Evolutionary conservation across 2,113 vertebrate genomes (phyloP).

Genomic region (Brachirus orientalis): DNA sequence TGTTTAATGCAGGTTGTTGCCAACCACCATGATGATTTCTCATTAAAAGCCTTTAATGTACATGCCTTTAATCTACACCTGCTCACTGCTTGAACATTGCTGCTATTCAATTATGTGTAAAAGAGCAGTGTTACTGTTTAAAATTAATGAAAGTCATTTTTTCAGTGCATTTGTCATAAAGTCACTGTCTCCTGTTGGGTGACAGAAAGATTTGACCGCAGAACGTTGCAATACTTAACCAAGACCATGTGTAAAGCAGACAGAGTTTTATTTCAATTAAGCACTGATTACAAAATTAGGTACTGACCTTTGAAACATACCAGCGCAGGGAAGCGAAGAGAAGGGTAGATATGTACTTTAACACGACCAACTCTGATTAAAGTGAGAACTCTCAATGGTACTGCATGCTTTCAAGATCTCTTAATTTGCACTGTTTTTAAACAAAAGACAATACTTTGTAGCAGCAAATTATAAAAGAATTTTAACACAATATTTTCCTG

Average conservation of each 20-base stretch:
- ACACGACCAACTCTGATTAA: slow-evolving; percentile 60
- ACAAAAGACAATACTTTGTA: no score
- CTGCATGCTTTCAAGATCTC: no score
- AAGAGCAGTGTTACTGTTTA: slow-evolving; percentile 30
- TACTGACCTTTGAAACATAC: slow-evolving; percentile 71
- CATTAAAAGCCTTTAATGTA: slow-evolving; percentile 30
- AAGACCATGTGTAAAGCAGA: slow-evolving; percentile 75
- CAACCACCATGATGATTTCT: slow-evolving; percentile 10
- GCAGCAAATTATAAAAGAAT: background rate
- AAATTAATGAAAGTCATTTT: slow-evolving; percentile 7
- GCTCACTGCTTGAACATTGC: slow-evolving; percentile 6
- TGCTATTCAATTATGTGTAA: slow-evolving; percentile 13
- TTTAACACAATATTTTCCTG: background rate
- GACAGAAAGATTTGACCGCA: slow-evolving; percentile 61
- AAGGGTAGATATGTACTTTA: slow-evolving; percentile 52
- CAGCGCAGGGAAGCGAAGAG: slow-evolving; percentile 67
- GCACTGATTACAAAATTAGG: slow-evolving; percentile 75
- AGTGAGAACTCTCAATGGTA: slow-evolving; percentile 33
- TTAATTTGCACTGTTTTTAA: no score
- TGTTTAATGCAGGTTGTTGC: slow-evolving; percentile 22
- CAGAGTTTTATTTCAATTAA: slow-evolving; percentile 76
- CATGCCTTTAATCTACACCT: slow-evolving; percentile 6
- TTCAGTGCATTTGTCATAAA: slow-evolving; percentile 35
- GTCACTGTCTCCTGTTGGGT: slow-evolving; percentile 26
- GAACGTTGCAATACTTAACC: slow-evolving; percentile 72